Evolutionary conservation across 2,797 vertebrate species (phyloP).

Genomic region (Spinus pinus): DNA sequence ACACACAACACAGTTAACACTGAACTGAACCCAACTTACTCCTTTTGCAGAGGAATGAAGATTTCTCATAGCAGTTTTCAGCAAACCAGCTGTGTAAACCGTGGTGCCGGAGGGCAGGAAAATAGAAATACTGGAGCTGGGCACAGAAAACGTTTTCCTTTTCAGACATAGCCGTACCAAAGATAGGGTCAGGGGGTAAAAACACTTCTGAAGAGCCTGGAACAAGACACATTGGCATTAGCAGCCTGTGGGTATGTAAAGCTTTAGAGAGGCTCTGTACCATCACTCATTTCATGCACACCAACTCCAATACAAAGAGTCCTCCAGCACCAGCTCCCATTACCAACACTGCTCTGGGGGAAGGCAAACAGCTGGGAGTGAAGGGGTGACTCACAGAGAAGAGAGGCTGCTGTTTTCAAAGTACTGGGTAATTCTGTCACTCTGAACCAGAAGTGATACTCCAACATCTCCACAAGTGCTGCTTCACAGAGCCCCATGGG

Average conservation of each 20-base stretch:
- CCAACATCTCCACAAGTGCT: not conserved
- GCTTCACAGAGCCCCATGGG: not conserved
- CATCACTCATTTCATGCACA: not conserved
- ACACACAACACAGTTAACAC: not conserved
- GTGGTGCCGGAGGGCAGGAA: conserved; percentile 87
- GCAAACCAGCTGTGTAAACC: conserved; percentile 97
- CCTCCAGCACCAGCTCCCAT: not conserved
- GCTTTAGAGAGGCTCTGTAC: not conserved
- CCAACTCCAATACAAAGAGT: not conserved
- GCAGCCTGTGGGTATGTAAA: not conserved
- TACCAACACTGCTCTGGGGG: not conserved
- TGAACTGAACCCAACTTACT: conserved; percentile 76
- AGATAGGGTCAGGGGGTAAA: conserved; percentile 87
- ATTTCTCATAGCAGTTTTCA: conserved; percentile 95
- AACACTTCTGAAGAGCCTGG: conserved; percentile 92
- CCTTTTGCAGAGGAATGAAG: conserved; percentile 96
- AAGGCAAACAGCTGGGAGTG: not conserved
- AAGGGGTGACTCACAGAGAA: conserved; percentile 5
- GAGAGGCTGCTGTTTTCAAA: not conserved
- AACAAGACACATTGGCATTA: not conserved
- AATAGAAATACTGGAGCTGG: conserved; percentile 91
- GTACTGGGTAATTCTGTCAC: not conserved
- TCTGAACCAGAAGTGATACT: not conserved
- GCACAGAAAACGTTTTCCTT: conserved; percentile 92
- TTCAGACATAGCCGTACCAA: conserved; percentile 80